Base-by-base conservation (phyloP, 2,113 vertebrate genomes). In the Calcarius ornatus region DNA sequence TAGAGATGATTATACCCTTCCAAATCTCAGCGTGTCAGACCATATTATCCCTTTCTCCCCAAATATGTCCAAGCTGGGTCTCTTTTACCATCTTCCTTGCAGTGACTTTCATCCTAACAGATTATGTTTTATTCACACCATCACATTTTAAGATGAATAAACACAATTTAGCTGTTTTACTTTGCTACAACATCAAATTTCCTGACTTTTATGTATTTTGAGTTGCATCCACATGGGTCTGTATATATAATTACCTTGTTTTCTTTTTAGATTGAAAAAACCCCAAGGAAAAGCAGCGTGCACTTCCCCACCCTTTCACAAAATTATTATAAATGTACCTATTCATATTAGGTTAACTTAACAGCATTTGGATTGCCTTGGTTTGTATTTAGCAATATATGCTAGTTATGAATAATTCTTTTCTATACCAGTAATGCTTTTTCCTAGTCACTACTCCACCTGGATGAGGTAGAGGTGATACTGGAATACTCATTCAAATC, bases 231-330 rank as follows among this genome's bases (percentile, higher is more conserved):
- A 77, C 47, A 48, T 54, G 63, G 15, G n/a, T n/a, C 43, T 69
- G 45, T 51, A 50, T 76, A 76, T 91, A 87, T 85, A 37, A 93
- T 88, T 66, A 85, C 45, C 50, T 37, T 96, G 42, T 94, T 96
- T 95, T 81, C 87, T 73, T 95, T 95, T 93, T 88, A 90, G 60
- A 88, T 80, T 88, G 70, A 80, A 95, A 59, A 94, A 94, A 82
- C n/a, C 63, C 30, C 54, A 83, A 70, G 51, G 63, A 57, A 82
- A 95, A 95, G 8, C 30, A 73, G 27, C 10, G 8, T 50, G 22
- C 28, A 5, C 51, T 80, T 91, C 66, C 47, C 90, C 71, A 83
- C 81, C 85, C 87, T 80, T 86, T 80, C 79, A 88, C 45, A 80
- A 92, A 94, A 23, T 69, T 45, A 57, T 90, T 80, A 66, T 85